Conservation (phyloP, 2,797 vertebrate genomes). For the Okamejei kenojei region DNA sequence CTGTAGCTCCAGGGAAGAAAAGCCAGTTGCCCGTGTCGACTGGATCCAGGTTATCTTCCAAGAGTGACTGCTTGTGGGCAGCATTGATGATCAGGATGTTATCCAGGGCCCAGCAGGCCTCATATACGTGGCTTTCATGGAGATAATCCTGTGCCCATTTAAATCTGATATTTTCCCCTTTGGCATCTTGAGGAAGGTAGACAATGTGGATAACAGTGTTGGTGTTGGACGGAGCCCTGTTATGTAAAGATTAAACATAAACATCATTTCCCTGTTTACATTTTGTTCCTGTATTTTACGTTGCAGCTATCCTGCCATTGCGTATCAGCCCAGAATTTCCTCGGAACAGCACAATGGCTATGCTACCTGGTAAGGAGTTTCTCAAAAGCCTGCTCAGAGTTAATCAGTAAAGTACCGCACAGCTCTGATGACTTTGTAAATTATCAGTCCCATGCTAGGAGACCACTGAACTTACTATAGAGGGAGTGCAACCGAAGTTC, state of each 20-base stretch:
- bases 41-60: slow-evolving; percentile 91
- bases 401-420: no score
- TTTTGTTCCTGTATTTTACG: neutral
- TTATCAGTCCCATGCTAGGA: no score
- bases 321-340: neutral
- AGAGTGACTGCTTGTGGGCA: slow-evolving; percentile 74
- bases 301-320: neutral
- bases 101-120: slow-evolving; percentile 94
- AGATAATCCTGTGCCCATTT: slow-evolving; percentile 86
- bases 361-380: no score
- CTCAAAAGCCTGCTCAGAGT: no score
- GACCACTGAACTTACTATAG: no score
- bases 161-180: slow-evolving; percentile 69
- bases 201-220: slow-evolving; percentile 87
- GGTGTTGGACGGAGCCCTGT: slow-evolving; percentile 83
- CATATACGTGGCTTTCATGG: slow-evolving; percentile 74
- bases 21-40: slow-evolving; percentile 96
- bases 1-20: slow-evolving; percentile 92
- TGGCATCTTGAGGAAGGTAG: slow-evolving; percentile 72
- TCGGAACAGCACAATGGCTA: no score
- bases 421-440: no score
- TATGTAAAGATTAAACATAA: slow-evolving; percentile 41
- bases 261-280: neutral
- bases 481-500: no score
- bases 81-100: slow-evolving; percentile 85